phyloP scores from a whole-genome alignment of 2,888 invertebrate species.

The Nephrotoma appendiculata region DNA sequence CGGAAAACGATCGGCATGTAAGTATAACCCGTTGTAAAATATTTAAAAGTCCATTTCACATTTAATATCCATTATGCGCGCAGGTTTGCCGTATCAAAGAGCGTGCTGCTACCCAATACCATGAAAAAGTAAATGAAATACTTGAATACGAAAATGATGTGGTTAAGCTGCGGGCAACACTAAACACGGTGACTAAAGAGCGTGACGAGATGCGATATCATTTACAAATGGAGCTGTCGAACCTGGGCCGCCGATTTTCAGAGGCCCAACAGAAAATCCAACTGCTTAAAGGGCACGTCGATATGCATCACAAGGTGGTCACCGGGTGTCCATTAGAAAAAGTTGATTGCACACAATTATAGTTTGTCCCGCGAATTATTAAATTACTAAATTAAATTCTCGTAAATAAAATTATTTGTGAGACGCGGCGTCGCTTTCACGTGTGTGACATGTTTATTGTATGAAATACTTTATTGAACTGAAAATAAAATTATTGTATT shows the following conservation, averaged over 20 bases:
- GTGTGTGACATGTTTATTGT: not conserved
- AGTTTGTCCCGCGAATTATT: too few relatives aligned
- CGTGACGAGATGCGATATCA: slow-evolving; percentile 12
- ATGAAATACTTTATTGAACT: not conserved
- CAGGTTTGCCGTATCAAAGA: slow-evolving; percentile 13
- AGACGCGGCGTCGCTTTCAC: not conserved
- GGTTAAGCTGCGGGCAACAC: slow-evolving; percentile 9
- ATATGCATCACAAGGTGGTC: slow-evolving; percentile 4
- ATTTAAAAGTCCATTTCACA: too few relatives aligned
- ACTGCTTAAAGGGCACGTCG: slow-evolving; percentile 11
- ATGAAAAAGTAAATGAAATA: slow-evolving; percentile 11
- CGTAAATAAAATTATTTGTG: not conserved
- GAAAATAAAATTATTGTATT: not conserved
- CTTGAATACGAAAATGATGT: slow-evolving; percentile 11
- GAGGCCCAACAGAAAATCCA: slow-evolving; percentile 12
- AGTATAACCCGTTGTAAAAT: not conserved
- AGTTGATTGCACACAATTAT: not conserved
- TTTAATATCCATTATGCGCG: not conserved
- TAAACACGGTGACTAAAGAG: slow-evolving; percentile 10
- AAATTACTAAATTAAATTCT: too few relatives aligned
- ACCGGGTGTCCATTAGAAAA: not conserved
- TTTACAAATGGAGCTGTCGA: slow-evolving; percentile 11
- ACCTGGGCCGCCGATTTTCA: slow-evolving; percentile 11
- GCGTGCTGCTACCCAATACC: slow-evolving; percentile 11
- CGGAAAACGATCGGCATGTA: slow-evolving; percentile 11